Evolutionary conservation across 2,888 invertebrate species (phyloP).

Genomic region (Sthenelais limicola): DNA sequence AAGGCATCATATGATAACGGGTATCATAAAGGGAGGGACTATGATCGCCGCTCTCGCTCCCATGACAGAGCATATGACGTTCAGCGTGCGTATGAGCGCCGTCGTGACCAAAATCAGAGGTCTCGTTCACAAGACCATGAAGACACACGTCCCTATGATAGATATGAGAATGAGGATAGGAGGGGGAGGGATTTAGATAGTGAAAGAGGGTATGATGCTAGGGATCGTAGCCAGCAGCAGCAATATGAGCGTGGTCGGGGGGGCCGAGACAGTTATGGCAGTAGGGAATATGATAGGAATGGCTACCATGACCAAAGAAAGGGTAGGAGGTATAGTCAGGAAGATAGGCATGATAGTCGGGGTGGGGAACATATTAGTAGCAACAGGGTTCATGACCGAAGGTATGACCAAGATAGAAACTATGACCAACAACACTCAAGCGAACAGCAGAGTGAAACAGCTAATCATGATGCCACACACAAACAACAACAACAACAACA

Average conservation of each 20-base stretch:
- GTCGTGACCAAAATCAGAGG: slow-evolving; percentile 14
- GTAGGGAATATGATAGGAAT: slow-evolving; percentile 7
- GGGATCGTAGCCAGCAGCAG: neutral
- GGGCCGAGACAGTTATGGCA: neutral
- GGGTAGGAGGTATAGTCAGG: no score
- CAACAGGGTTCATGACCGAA: no score
- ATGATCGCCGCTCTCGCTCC: slow-evolving; percentile 24
- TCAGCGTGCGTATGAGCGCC: slow-evolving; percentile 24
- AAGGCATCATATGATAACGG: slow-evolving; percentile 24
- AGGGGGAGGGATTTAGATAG: no score
- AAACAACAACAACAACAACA: slow-evolving; percentile 9
- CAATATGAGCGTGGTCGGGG: neutral
- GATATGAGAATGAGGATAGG: no score
- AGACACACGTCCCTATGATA: slow-evolving; percentile 7
- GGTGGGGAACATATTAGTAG: no score
- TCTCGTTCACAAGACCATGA: slow-evolving; percentile 28
- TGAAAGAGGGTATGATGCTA: no score
- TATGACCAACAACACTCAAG: neutral
- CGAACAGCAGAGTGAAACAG: neutral
- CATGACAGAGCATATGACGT: slow-evolving; percentile 28
- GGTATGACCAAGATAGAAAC: no score
- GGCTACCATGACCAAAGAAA: no score
- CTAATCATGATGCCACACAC: slow-evolving; percentile 3
- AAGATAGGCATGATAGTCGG: no score
- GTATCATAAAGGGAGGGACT: slow-evolving; percentile 17